phyloP scores from a whole-genome alignment of 2,888 invertebrate species.

The Orthosia incerta region DNA sequence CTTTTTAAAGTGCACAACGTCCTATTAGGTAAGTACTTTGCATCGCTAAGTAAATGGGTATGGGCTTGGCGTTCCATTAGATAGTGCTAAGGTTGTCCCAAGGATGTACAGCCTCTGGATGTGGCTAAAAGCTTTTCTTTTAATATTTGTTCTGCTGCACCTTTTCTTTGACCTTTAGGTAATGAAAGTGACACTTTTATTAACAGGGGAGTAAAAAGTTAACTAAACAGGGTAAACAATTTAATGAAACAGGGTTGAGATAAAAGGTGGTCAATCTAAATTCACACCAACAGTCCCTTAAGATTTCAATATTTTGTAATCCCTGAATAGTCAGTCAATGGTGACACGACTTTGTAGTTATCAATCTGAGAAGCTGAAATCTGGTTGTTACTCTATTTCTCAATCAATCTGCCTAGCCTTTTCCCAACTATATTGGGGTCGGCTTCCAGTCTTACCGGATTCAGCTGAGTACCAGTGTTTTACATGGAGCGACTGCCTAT shows the following conservation, averaged over 20 bases:
- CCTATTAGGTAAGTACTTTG: constrained; percentile 32
- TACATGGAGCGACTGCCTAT: too few relatives aligned
- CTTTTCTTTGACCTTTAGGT: constrained; percentile 39
- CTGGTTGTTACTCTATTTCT: not conserved
- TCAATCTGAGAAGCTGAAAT: not conserved
- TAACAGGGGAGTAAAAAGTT: not conserved
- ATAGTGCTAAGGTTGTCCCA: constrained; percentile 46
- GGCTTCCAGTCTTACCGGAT: too few relatives aligned
- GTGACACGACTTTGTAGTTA: not conserved
- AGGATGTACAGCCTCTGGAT: constrained; percentile 44
- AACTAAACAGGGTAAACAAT: not conserved
- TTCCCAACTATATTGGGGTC: too few relatives aligned
- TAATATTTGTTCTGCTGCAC: constrained; percentile 30
- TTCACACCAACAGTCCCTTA: not conserved
- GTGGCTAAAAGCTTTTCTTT: constrained; percentile 45
- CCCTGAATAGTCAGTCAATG: not conserved
- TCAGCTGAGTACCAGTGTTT: too few relatives aligned
- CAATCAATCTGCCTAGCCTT: too few relatives aligned
- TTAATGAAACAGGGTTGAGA: not conserved
- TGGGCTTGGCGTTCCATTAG: constrained; percentile 65
- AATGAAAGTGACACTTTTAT: not conserved
- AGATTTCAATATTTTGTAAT: not conserved
- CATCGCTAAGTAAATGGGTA: constrained; percentile 52
- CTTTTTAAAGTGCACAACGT: constrained; percentile 40
- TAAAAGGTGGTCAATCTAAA: not conserved